These are phyloP conservation scores for Lingula anatina DNA, from an alignment of 2,888 invertebrate species.

Conservation along the genomic window DNA sequence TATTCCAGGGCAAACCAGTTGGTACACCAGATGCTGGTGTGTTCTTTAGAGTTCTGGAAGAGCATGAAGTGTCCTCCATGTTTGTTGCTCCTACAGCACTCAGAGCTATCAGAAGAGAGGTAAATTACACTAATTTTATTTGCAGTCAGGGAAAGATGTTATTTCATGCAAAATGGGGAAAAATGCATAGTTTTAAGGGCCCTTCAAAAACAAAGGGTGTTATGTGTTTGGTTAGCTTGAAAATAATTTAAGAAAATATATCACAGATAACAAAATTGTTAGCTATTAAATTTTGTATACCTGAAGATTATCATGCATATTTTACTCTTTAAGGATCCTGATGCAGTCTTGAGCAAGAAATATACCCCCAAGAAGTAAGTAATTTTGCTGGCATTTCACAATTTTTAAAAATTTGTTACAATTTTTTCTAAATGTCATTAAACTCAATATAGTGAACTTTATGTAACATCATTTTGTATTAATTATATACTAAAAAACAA, in stretches of 20 bases:
- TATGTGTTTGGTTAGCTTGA: too few species aligned
- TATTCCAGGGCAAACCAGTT: conserved; percentile 88
- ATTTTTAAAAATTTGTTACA: neutral
- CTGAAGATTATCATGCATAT: too few species aligned
- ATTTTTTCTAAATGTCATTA: too few species aligned
- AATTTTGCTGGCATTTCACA: conserved; percentile 1
- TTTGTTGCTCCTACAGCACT: conserved; percentile 90
- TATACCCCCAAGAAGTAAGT: conserved; percentile 34
- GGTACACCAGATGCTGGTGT: conserved; percentile 88
- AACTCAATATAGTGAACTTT: neutral
- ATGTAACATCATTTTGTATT: neutral
- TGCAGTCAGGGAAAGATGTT: too few species aligned
- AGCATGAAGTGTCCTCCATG: conserved; percentile 77
- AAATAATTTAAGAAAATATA: too few species aligned
- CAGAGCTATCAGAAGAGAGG: conserved; percentile 76
- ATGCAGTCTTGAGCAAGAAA: conserved; percentile 28
- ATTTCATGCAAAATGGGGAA: too few species aligned
- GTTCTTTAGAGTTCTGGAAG: conserved; percentile 82
- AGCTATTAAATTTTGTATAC: too few species aligned
- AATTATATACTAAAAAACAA: too few species aligned
- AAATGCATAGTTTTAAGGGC: too few species aligned
- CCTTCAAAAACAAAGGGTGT: too few species aligned
- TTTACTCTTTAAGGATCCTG: conserved; percentile 20
- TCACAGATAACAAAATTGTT: too few species aligned
- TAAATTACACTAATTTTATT: too few species aligned